Evolutionary conservation across 2,113 vertebrate genomes (phyloP), one percentile per base, ranked within the genome.

Genomic region (Merops nubicus): DNA sequence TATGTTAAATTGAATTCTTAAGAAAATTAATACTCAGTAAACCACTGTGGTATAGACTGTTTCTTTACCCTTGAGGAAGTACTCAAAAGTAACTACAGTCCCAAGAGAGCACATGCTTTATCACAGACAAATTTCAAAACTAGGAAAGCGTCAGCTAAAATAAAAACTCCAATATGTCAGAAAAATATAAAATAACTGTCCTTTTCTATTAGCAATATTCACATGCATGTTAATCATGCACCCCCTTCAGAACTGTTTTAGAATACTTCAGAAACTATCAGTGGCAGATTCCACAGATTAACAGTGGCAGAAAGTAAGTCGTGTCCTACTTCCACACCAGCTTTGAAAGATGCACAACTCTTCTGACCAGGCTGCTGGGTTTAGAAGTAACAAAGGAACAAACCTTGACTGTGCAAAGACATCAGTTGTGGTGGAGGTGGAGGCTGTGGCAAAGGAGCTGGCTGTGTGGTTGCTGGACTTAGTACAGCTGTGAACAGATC

Each of bases 401-500:
- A 97, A 99, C 99, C 98, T 88, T 98, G 98, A 90, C 88, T 97
- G 80, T 99, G 98, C 85, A 98, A 93, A 93, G 98, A 97, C 96
- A 99, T 96, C 63, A 98, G 91, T 20, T 98, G 98, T 9, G 96
- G 97, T 86, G 97, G 98, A 86, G 98, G 98, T 19, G 97, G 98
- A 79, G 98, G 98, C 82, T 98, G 99, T 78, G 99, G 98, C 93
- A 99, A 89, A 83, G 99, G 98, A 93, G 98, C 91, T 84, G 98
- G 97, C 91, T 99, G 99, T 9, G 98, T 96, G 62, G 97, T 89
- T 62, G 86, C 98, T 86, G 99, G 99, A 95, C 99, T 99, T 76
- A 99, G 97, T 15, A 99, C 99, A 18, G 99, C 99, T 20, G 99
- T 99, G 93, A 99, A 99, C 76, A 99, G 92, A 84, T 99, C 99